phyloP scores from a whole-genome alignment of 2,888 invertebrate genomes.

The Scelioninae gen. 1 region DNA sequence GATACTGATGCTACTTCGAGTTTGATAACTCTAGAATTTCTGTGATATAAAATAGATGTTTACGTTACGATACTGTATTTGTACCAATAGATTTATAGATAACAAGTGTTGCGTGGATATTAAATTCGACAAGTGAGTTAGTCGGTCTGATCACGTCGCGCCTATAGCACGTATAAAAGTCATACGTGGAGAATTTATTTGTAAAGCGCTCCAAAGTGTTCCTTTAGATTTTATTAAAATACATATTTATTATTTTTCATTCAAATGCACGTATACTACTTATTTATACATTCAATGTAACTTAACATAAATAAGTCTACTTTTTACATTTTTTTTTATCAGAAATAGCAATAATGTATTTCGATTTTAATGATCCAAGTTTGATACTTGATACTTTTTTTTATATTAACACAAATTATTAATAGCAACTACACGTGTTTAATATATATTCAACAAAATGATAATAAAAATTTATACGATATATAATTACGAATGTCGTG shows the following conservation, averaged over 20 bases:
- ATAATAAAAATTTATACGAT: neutral
- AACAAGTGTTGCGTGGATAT: constrained; percentile 42
- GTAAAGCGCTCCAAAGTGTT: constrained; percentile 5
- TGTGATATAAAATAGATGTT: neutral
- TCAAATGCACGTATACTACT: constrained; percentile 1
- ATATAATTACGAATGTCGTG: neutral
- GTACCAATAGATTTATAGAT: constrained; percentile 39
- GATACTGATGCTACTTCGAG: no score
- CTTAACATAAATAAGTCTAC: neutral
- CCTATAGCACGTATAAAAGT: constrained; percentile 49
- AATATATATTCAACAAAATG: no score
- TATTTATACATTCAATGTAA: neutral
- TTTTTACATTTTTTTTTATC: neutral
- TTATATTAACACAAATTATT: no score
- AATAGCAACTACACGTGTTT: no score
- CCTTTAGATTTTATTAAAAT: constrained; percentile 22
- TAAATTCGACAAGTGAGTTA: constrained; percentile 50
- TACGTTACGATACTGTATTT: constrained; percentile 7
- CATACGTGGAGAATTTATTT: constrained; percentile 41
- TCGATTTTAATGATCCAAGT: no score
- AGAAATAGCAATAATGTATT: no score
- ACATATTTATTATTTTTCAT: constrained; percentile 6
- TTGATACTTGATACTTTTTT: no score
- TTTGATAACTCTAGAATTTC: no score
- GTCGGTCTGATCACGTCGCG: constrained; percentile 44